Evolutionary conservation across 23 tunicate species (phyloP).

Genomic region (Trididemnum miniatum): DNA sequence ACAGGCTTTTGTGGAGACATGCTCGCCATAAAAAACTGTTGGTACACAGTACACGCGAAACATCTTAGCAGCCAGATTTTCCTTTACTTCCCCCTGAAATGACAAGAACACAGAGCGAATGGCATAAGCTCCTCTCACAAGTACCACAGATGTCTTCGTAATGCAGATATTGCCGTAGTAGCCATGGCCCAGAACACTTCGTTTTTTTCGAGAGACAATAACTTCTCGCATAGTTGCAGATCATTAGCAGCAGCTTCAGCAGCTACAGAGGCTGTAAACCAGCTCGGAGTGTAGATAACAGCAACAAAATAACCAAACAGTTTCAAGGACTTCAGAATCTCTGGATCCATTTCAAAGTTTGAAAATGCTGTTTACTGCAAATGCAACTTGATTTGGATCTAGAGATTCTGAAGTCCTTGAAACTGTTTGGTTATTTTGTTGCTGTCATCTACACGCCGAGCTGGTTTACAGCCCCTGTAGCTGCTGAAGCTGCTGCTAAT

Average conservation of each 20-base stretch:
- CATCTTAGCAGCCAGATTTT: not conserved
- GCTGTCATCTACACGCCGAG: constrained; percentile 1
- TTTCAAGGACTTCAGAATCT: not conserved
- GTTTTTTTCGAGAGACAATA: not conserved
- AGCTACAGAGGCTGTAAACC: not conserved
- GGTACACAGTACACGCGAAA: constrained; percentile 13
- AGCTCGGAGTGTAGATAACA: not conserved
- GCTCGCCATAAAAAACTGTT: not conserved
- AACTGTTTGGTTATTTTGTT: constrained; percentile 24
- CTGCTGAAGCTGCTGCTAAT: constrained; percentile 16
- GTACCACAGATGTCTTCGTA: not conserved
- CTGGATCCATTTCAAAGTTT: constrained; percentile 3
- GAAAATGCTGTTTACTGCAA: constrained; percentile 6
- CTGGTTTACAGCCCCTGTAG: constrained; percentile 2
- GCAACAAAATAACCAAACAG: constrained; percentile 28
- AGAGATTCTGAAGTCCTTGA: not conserved
- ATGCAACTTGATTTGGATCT: not conserved
- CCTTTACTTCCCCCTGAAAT: not conserved
- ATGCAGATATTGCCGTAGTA: not conserved
- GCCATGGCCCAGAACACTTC: not conserved
- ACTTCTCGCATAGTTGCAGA: not conserved
- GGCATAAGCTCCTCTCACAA: not conserved
- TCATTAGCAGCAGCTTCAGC: constrained; percentile 19
- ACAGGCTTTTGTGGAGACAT: constrained; percentile 26
- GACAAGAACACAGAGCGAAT: not conserved